Evolutionary conservation across 2,113 vertebrate genomes (phyloP).

Genomic region (Aptenodytes forsteri): DNA sequence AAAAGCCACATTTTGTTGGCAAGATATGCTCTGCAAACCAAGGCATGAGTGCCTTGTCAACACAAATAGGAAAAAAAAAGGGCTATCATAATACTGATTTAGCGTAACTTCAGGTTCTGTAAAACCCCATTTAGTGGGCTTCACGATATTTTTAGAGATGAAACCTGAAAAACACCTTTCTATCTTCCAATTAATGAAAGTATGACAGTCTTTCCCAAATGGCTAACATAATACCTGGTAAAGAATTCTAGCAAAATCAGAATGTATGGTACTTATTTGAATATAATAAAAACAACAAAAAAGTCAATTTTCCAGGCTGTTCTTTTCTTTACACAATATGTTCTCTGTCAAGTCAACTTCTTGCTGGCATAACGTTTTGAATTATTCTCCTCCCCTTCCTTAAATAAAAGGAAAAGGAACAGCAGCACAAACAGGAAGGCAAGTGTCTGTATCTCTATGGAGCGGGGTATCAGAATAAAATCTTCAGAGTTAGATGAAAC

Average conservation of each 20-base stretch:
- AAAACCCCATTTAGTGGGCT: background rate
- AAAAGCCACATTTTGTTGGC: background rate
- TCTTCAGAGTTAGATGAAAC: background rate
- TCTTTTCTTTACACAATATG: background rate
- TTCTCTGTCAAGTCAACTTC: background rate
- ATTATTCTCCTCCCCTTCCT: background rate
- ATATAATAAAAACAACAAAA: background rate
- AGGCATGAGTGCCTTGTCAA: background rate
- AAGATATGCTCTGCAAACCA: background rate
- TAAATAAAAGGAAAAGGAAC: background rate
- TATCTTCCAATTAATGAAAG: background rate
- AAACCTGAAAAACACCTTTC: background rate
- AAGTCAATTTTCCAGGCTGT: background rate
- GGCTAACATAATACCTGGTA: background rate
- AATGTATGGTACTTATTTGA: background rate
- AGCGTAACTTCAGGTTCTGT: background rate
- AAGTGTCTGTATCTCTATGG: background rate
- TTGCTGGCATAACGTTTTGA: background rate
- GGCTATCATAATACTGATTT: background rate
- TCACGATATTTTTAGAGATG: background rate
- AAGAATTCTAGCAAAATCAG: background rate
- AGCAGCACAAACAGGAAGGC: background rate
- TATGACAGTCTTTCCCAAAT: background rate
- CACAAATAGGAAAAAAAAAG: background rate
- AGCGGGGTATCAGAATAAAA: background rate